Evolutionary conservation across 2,113 vertebrate species (phyloP).

Genomic region (Neodon shergylaensis): DNA sequence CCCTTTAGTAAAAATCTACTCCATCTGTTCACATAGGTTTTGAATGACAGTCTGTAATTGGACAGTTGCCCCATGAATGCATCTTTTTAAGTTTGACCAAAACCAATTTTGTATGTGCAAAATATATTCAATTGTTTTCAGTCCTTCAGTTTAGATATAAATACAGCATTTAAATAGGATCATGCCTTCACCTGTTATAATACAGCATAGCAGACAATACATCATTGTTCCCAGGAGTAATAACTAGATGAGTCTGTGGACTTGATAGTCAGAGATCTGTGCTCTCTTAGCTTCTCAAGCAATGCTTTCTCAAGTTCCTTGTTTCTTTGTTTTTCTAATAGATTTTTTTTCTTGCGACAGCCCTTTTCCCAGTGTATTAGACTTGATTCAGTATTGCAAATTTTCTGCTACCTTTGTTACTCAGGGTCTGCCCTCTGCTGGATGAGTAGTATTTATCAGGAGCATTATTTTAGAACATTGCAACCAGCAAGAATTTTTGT

Average conservation of each 20-base stretch:
- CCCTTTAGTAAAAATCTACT: neutral
- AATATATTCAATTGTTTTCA: constrained; percentile 27
- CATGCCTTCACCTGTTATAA: neutral
- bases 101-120: neutral
- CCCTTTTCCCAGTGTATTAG: neutral
- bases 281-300: neutral
- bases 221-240: neutral
- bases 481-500: neutral
- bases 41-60: neutral
- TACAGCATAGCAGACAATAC: neutral
- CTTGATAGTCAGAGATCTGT: neutral
- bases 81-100: neutral
- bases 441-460: neutral
- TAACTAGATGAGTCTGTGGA: neutral
- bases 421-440: neutral
- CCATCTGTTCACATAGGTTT: neutral
- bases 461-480: constrained; percentile 34
- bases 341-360: neutral
- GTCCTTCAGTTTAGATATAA: neutral
- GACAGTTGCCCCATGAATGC: neutral
- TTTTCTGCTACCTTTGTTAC: constrained; percentile 29
- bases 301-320: constrained; percentile 21
- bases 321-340: neutral
- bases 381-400: neutral
- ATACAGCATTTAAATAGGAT: neutral